These are phyloP conservation scores for Archips xylosteana DNA, from an alignment of 2,888 invertebrate species.

Conservation along the genomic window DNA sequence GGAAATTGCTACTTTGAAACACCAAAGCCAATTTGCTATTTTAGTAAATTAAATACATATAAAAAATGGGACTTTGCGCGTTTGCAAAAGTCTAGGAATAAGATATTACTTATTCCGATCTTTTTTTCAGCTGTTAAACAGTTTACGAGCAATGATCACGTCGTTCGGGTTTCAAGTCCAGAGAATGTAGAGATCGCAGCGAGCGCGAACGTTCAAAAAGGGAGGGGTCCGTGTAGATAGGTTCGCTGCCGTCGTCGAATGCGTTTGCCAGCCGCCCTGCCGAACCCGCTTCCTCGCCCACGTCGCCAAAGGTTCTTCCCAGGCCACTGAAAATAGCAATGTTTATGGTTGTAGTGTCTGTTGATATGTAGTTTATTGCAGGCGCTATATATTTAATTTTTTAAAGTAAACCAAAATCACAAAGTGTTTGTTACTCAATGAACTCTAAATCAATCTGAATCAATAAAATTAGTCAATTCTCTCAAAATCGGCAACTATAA, in stretches of 20 bases:
- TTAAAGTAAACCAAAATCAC: too few relatives aligned
- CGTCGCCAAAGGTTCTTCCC: constrained; percentile 75
- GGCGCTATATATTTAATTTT: not conserved
- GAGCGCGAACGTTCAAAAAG: constrained; percentile 94
- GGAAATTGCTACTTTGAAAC: constrained; percentile 42
- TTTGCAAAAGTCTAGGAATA: not conserved
- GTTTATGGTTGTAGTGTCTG: constrained; percentile 4
- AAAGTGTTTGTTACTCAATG: too few relatives aligned
- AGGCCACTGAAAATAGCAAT: constrained; percentile 66
- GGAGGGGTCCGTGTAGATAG: constrained; percentile 96
- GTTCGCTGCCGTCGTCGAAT: constrained; percentile 96
- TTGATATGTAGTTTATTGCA: constrained; percentile 8
- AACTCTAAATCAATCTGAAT: too few relatives aligned
- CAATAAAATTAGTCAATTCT: too few relatives aligned
- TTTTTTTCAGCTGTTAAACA: not conserved
- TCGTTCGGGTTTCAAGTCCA: constrained; percentile 83
- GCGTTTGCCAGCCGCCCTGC: constrained; percentile 79
- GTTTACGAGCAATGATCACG: constrained; percentile 73
- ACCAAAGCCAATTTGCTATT: constrained; percentile 18
- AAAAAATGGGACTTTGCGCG: constrained; percentile 1
- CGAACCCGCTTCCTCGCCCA: constrained; percentile 78
- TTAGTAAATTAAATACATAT: constrained; percentile 26
- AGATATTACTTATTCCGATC: not conserved
- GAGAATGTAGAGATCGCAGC: constrained; percentile 87
- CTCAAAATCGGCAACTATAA: too few relatives aligned